Evolutionary conservation across 2,797 vertebrate species (phyloP).

Genomic region (Sylvia borin): DNA sequence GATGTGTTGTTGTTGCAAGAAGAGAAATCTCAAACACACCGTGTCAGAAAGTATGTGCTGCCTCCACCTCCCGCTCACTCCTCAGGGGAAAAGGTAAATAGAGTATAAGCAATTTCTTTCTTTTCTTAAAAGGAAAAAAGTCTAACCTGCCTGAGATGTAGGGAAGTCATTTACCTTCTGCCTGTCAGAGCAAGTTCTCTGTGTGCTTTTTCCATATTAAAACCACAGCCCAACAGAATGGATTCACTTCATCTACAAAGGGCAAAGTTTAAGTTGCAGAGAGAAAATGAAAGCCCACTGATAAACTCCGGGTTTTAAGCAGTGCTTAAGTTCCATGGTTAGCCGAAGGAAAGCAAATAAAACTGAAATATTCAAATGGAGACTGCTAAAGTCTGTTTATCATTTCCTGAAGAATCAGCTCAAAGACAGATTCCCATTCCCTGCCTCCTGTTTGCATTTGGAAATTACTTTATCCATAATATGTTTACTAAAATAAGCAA

Average conservation of each 20-base stretch:
- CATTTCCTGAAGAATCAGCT: neutral
- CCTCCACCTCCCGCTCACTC: neutral
- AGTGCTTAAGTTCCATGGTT: neutral
- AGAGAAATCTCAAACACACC: neutral
- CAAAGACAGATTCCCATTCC: neutral
- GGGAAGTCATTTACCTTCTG: slow-evolving; percentile 35
- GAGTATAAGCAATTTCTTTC: neutral
- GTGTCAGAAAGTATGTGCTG: neutral
- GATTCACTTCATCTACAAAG: neutral
- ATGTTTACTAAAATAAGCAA: neutral
- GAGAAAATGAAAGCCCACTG: neutral
- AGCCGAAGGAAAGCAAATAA: neutral
- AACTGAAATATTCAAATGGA: neutral
- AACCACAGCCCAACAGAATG: slow-evolving; percentile 22
- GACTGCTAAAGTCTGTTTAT: neutral
- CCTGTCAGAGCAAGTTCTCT: slow-evolving; percentile 52
- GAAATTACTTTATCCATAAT: neutral
- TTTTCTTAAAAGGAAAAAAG: neutral
- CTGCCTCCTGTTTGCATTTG: slow-evolving; percentile 16
- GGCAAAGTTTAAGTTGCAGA: slow-evolving; percentile 15
- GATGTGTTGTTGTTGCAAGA: neutral
- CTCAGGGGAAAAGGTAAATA: slow-evolving; percentile 37
- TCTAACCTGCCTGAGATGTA: neutral
- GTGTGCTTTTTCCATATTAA: neutral
- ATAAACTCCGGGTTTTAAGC: neutral